Evolutionary conservation across 2,888 invertebrate genomes (phyloP).

Genomic region (Acrobasis consociella): DNA sequence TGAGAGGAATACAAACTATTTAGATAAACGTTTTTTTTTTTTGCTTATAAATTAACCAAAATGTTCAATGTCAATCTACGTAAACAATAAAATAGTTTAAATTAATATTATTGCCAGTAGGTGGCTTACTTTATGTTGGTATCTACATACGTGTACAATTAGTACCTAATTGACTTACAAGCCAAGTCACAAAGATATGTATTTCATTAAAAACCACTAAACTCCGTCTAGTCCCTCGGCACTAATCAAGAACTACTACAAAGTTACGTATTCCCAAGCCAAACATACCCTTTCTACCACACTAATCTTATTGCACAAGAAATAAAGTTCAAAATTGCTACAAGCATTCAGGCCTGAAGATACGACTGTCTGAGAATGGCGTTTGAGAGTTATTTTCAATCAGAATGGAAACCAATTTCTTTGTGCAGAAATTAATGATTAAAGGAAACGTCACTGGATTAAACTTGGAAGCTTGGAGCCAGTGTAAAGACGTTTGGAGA

Average conservation of each 20-base stretch:
- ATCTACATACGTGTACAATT: no score
- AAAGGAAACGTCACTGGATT: not conserved
- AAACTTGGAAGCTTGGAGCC: not conserved
- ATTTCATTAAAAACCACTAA: slow-evolving; percentile 25
- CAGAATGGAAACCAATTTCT: slow-evolving; percentile 31
- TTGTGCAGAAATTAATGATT: slow-evolving; percentile 22
- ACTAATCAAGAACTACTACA: slow-evolving; percentile 28
- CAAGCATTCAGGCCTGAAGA: not conserved
- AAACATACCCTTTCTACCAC: not conserved
- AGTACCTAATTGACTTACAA: not conserved
- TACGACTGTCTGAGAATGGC: slow-evolving; percentile 25
- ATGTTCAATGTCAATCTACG: no score
- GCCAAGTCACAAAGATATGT: not conserved
- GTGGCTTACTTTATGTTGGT: no score
- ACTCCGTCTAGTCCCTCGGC: slow-evolving; percentile 27
- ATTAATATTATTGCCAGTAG: no score
- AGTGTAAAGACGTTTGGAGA: not conserved
- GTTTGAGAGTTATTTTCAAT: slow-evolving; percentile 38
- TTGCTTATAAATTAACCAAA: no score
- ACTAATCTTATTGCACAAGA: not conserved
- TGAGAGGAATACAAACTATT: no score
- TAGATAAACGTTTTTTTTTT: no score
- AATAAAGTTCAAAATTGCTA: not conserved
- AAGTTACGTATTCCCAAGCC: slow-evolving; percentile 18
- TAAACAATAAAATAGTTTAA: no score